These are phyloP conservation scores for Camelus dromedarius DNA, from an alignment of 2,113 vertebrate species.

Conservation along the genomic window DNA sequence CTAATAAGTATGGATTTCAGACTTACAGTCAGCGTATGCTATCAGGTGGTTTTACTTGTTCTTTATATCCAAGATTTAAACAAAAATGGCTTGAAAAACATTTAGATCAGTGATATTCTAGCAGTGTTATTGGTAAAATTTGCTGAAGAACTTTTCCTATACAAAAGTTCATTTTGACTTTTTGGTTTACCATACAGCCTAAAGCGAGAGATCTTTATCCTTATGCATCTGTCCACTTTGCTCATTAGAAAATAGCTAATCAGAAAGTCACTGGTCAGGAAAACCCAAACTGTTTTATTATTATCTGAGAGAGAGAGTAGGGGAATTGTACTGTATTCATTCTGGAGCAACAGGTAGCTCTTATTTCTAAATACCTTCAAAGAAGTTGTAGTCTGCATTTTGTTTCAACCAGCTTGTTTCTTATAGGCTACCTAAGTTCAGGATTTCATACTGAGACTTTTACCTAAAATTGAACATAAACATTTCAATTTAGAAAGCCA, in stretches of 20 bases:
- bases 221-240: background rate
- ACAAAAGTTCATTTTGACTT: conserved; percentile 33
- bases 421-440: background rate
- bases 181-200: background rate
- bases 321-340: background rate
- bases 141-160: background rate
- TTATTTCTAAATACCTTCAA: conserved; percentile 27
- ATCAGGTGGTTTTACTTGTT: background rate
- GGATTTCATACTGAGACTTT: conserved; percentile 11
- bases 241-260: conserved; percentile 29
- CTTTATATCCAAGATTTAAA: conserved; percentile 22
- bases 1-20: background rate
- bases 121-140: conserved; percentile 17
- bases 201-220: conserved; percentile 24
- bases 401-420: background rate
- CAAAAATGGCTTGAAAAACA: conserved; percentile 53
- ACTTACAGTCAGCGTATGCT: background rate
- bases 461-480: background rate
- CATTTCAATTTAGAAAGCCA: conserved; percentile 32
- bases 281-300: background rate
- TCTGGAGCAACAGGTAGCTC: background rate
- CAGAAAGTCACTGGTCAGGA: background rate
- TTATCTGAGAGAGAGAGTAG: background rate
- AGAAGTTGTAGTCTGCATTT: background rate
- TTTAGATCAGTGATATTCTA: background rate